These are phyloP conservation scores for Papilio gigon DNA, from an alignment of 2,888 invertebrate species.

Conservation along the genomic window DNA sequence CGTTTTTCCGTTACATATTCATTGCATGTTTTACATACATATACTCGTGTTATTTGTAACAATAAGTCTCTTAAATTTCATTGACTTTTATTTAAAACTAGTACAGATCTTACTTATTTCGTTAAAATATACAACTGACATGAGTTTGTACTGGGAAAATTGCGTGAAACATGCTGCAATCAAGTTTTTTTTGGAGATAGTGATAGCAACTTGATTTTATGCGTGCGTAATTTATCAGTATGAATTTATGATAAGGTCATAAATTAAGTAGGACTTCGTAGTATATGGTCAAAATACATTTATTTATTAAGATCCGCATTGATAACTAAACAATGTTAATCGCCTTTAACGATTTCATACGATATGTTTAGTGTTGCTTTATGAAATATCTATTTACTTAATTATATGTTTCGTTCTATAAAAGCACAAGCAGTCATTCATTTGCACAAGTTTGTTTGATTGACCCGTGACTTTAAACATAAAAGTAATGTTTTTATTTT, in stretches of 20 bases:
- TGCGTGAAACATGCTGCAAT: background rate
- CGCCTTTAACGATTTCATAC: background rate
- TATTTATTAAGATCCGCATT: background rate
- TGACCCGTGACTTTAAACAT: background rate
- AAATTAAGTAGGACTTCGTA: background rate
- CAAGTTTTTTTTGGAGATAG: background rate
- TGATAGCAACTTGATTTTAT: background rate
- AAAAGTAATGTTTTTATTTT: slow-evolving; percentile 43
- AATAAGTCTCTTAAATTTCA: background rate
- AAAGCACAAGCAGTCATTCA: slow-evolving; percentile 37
- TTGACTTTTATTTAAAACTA: background rate
- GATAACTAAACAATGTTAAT: background rate
- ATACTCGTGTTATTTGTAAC: slow-evolving; percentile 3
- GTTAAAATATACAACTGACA: background rate
- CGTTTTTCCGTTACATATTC: background rate
- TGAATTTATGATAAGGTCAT: background rate
- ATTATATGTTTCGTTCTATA: slow-evolving; percentile 16
- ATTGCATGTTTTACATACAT: slow-evolving; percentile 6
- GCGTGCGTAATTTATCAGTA: background rate
- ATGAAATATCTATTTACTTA: slow-evolving; percentile 1
- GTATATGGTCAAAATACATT: background rate
- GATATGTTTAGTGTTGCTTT: background rate
- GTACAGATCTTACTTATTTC: background rate
- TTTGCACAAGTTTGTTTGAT: slow-evolving; percentile 42
- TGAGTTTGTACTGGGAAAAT: background rate